These are phyloP conservation scores for Endomychus coccineus DNA, from an alignment of 2,888 invertebrate species.

Conservation along the genomic window DNA sequence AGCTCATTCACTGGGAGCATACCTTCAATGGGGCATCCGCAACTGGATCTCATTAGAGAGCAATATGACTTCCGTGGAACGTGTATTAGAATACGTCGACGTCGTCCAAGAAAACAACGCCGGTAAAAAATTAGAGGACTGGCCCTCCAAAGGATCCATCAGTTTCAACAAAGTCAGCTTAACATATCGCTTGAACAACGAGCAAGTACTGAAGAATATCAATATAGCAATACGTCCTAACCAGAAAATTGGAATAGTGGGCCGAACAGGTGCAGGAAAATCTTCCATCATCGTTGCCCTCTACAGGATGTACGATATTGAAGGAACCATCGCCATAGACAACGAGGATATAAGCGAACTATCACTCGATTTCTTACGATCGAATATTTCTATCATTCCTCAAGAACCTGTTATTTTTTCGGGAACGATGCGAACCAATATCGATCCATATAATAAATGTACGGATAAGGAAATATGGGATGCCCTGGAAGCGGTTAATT, in stretches of 20 bases:
- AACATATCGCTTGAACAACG: conserved; percentile 61
- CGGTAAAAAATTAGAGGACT: conserved; percentile 48
- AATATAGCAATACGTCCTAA: conserved; percentile 58
- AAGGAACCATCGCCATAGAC: conserved; percentile 59
- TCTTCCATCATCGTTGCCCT: conserved; percentile 69
- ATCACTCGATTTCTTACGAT: conserved; percentile 43
- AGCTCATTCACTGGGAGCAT: conserved; percentile 67
- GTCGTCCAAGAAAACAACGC: conserved; percentile 39
- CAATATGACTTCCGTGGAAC: conserved; percentile 85
- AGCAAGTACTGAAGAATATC: conserved; percentile 60
- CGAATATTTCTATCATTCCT: conserved; percentile 49
- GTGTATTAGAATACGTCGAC: conserved; percentile 50
- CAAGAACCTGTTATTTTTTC: conserved; percentile 49
- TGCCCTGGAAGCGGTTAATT: conserved; percentile 37
- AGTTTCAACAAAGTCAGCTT: conserved; percentile 57
- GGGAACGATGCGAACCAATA: conserved; percentile 48
- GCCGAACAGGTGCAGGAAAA: conserved; percentile 81
- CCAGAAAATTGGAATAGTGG: conserved; percentile 71
- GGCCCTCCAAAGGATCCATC: conserved; percentile 55
- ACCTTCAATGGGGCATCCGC: conserved; percentile 56
- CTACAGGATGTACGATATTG: conserved; percentile 64
- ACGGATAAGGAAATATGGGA: conserved; percentile 33
- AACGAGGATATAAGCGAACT: conserved; percentile 36
- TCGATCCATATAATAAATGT: conserved; percentile 29
- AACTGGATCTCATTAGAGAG: conserved; percentile 79